Percentiles rank a stretch among this genome's conserved stretches.
Conservation (phyloP, 2,113 vertebrate species). For the Corapipo altera region DNA sequence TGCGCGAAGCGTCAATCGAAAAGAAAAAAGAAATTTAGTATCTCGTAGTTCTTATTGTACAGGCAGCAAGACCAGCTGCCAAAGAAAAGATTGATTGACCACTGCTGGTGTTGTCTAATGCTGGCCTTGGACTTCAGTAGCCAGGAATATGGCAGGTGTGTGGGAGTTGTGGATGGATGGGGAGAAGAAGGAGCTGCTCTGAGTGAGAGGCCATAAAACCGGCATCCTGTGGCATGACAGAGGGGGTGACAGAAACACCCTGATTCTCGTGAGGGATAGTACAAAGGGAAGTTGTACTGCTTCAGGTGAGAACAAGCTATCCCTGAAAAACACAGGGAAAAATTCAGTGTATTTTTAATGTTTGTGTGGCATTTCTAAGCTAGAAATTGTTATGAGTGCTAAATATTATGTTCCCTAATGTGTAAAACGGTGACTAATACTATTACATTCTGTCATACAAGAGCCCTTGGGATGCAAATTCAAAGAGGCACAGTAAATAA, state of each 20-base stretch:
- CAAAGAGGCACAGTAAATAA: conserved; percentile 35
- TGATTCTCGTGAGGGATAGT: neutral
- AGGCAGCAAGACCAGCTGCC: neutral
- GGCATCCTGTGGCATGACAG: neutral
- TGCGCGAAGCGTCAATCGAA: fast-evolving
- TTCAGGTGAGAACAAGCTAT: conserved; percentile 9
- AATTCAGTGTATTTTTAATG: neutral
- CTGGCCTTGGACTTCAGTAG: neutral
- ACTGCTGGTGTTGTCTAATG: neutral
- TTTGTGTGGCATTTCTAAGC: conserved; percentile 22
- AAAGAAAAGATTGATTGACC: neutral
- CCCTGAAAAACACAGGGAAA: neutral
- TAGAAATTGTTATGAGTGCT: conserved; percentile 11
- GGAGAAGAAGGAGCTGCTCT: neutral
- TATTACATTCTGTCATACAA: conserved; percentile 34
- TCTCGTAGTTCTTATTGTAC: neutral
- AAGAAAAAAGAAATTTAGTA: neutral
- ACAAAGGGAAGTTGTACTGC: neutral
- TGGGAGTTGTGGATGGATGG: neutral
- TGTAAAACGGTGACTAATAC: conserved; percentile 37
- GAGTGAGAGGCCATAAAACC: neutral
- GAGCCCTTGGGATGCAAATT: conserved; percentile 38
- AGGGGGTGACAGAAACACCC: neutral
- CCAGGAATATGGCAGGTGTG: neutral
- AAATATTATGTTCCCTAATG: conserved; percentile 58